Evolutionary conservation across 2,113 vertebrate genomes (phyloP).

Genomic region (Rhinopomastus cyanomelas): DNA sequence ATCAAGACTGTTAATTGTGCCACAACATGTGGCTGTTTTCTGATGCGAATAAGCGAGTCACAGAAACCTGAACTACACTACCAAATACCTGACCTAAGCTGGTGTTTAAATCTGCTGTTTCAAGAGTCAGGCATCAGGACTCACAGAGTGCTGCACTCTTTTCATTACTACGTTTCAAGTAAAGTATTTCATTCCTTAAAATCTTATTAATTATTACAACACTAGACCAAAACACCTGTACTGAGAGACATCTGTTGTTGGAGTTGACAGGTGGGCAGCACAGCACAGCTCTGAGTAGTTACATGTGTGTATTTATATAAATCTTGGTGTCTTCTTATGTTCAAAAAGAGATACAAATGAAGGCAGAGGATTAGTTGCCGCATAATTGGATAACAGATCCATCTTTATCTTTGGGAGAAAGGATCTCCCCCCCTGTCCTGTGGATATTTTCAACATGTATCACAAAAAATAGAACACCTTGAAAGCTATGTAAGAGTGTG

Average conservation of each 20-base stretch:
- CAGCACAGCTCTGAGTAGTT: neutral
- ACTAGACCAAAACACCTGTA: neutral
- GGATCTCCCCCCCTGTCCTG: neutral
- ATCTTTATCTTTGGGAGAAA: neutral
- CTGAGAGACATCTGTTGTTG: neutral
- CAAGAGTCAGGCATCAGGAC: neutral
- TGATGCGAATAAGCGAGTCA: neutral
- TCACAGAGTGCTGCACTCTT: neutral
- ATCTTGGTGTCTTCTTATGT: neutral
- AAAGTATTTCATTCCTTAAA: neutral
- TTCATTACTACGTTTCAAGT: neutral
- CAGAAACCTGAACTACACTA: neutral
- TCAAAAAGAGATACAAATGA: neutral
- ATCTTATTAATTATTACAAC: neutral
- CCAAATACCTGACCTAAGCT: neutral
- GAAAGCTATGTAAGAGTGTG: neutral
- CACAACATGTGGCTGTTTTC: neutral
- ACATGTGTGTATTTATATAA: neutral
- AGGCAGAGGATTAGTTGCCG: neutral
- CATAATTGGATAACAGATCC: neutral
- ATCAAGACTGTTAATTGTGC: slow-evolving; percentile 7
- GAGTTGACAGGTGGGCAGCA: neutral
- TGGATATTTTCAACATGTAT: neutral
- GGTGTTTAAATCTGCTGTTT: neutral
- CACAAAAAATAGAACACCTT: neutral